Percentiles rank a stretch among this genome's conserved stretches.
These are phyloP conservation scores for Anarrhichthys ocellatus DNA, from an alignment of 2,113 vertebrate species.

Conservation along the genomic window DNA sequence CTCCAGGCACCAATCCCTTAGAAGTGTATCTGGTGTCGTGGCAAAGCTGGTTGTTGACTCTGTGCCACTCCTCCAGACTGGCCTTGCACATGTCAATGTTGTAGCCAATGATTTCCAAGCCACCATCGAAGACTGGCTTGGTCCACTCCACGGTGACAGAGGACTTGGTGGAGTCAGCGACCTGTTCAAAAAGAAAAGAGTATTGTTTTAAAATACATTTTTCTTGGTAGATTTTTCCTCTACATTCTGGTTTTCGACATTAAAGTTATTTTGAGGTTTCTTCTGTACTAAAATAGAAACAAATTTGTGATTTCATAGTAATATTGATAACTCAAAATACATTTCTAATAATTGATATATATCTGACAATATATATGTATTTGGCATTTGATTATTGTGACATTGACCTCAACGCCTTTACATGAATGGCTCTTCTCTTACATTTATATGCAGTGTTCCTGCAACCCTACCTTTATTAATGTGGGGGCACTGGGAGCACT, in stretches of 20 bases:
- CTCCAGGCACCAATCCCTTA: conserved; percentile 90
- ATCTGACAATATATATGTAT: not conserved
- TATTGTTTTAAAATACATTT: not conserved
- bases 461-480: conserved; percentile 89
- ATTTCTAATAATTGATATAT: not conserved
- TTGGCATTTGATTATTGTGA: too few relatives aligned
- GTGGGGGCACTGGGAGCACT: conserved; percentile 92
- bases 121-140: conserved; percentile 96
- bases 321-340: not conserved
- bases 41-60: conserved; percentile 92
- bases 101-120: conserved; percentile 97
- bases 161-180: conserved; percentile 94
- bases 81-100: conserved; percentile 98
- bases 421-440: not conserved
- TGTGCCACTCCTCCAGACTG: conserved; percentile 95
- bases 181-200: conserved; percentile 77
- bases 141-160: conserved; percentile 96
- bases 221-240: not conserved
- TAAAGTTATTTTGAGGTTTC: not conserved
- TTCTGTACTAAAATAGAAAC: not conserved
- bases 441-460: not conserved
- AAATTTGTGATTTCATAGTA: not conserved
- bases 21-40: conserved; percentile 92
- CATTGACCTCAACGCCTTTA: not conserved
- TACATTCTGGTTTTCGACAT: not conserved